Percentiles rank a stretch among this genome's conserved stretches.
phyloP scores from a whole-genome alignment of 2,888 invertebrate genomes.

The Metacarcinus magister region DNA sequence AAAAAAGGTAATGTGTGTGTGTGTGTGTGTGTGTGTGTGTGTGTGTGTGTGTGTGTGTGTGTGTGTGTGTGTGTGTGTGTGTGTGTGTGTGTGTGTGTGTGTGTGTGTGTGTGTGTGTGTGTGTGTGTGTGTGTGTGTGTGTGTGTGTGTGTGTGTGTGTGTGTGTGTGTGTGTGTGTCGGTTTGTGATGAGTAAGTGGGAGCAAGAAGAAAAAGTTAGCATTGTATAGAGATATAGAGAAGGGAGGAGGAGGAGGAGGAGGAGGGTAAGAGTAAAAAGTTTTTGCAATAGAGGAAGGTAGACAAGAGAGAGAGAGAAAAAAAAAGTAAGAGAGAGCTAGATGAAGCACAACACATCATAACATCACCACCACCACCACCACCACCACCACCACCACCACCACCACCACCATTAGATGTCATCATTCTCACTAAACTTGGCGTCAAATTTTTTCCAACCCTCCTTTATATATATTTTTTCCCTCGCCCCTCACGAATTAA shows the following conservation, averaged over 20 bases:
- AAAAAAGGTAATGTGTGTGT: too few species aligned
- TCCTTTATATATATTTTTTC: not conserved
- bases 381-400: conserved; percentile 35
- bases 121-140: conserved; percentile 55
- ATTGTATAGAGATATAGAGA: not conserved
- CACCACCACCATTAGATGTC: conserved; percentile 51
- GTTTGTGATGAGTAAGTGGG: not conserved
- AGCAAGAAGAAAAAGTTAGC: not conserved
- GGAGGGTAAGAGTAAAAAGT: not conserved
- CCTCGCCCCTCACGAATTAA: conserved; percentile 63
- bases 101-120: conserved; percentile 27
- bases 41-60: too few species aligned
- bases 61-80: too few species aligned
- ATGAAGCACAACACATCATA: not conserved
- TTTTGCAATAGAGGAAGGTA: not conserved
- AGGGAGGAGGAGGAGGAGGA: not conserved
- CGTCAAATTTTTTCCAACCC: not conserved
- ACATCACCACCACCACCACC: not conserved
- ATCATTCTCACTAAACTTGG: conserved; percentile 73
- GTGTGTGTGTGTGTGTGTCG: not conserved
- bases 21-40: too few species aligned
- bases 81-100: not conserved
- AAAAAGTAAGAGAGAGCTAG: not conserved
- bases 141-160: conserved; percentile 5
- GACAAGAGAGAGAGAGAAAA: conserved; percentile 59